phyloP scores from a whole-genome alignment of 2,888 invertebrate species.

The Aphelenchoides bicaudatus region DNA sequence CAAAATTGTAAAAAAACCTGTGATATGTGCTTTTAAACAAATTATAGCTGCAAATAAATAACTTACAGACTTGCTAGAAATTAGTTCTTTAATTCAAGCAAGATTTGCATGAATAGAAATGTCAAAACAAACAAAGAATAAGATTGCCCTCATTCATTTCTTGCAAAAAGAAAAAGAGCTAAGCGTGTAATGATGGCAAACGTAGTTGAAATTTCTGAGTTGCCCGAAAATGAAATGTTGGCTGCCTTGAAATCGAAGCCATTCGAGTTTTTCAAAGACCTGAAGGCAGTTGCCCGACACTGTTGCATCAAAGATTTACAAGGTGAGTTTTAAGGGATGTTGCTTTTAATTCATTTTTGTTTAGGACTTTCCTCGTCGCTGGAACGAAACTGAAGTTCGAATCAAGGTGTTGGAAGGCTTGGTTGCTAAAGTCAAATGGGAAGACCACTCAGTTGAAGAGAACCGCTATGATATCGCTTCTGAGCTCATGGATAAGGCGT shows the following conservation, averaged over 20 bases:
- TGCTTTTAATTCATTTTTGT: background rate
- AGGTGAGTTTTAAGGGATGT: background rate
- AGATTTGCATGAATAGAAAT: too few species aligned
- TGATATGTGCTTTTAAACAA: too few species aligned
- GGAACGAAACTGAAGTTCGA: constrained; percentile 41
- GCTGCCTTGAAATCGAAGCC: constrained; percentile 37
- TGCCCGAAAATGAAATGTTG: constrained; percentile 36
- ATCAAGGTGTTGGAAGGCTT: constrained; percentile 41
- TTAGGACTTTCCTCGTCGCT: constrained; percentile 45
- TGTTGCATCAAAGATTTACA: constrained; percentile 30
- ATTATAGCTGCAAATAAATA: too few species aligned
- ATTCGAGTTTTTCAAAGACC: constrained; percentile 34
- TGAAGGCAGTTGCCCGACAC: constrained; percentile 42
- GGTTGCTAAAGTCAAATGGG: constrained; percentile 34
- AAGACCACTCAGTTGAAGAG: constrained; percentile 42
- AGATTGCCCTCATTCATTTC: too few species aligned
- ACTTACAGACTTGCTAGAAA: too few species aligned
- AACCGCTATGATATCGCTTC: constrained; percentile 47
- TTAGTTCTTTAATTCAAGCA: too few species aligned
- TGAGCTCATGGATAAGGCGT: constrained; percentile 52
- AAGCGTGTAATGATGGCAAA: too few species aligned
- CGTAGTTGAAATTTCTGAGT: constrained; percentile 15
- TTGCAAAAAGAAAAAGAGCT: too few species aligned
- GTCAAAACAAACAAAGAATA: too few species aligned
- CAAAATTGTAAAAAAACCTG: too few species aligned